These are phyloP conservation scores for Ctenopoma multispine DNA, from an alignment of 2,797 vertebrate genomes.

Conservation along the genomic window DNA sequence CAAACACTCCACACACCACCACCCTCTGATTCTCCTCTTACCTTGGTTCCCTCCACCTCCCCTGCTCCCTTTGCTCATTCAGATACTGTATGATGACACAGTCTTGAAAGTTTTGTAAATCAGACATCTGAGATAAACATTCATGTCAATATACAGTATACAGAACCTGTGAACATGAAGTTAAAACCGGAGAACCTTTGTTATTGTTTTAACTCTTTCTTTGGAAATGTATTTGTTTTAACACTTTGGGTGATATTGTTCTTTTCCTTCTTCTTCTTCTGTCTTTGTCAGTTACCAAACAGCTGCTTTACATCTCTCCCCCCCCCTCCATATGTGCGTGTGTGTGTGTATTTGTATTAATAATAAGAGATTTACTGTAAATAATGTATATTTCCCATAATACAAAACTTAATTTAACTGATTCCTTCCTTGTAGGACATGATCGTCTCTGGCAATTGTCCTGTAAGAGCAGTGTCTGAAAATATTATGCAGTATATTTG, in stretches of 20 bases:
- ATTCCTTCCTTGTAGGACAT: background rate
- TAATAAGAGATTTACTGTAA: no score
- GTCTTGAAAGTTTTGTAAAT: conserved; percentile 52
- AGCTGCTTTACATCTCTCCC: no score
- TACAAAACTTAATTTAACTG: conserved; percentile 21
- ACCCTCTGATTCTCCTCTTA: conserved; percentile 27
- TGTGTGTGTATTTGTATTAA: no score
- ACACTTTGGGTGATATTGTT: background rate
- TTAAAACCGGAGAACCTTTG: no score
- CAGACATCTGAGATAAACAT: background rate
- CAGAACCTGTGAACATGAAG: no score
- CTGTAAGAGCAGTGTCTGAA: background rate
- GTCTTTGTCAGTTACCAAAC: no score
- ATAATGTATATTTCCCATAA: no score
- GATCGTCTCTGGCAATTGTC: background rate
- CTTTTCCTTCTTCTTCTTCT: no score
- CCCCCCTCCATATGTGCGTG: no score
- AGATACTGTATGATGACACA: conserved; percentile 54
- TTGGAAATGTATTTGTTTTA: no score
- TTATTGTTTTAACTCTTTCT: background rate
- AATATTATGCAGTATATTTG: conserved; percentile 1
- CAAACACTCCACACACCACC: conserved; percentile 22
- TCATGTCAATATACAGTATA: background rate
- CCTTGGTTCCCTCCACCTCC: conserved; percentile 22
- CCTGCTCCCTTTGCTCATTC: conserved; percentile 25